These are phyloP conservation scores for Bradypodion pumilum DNA, from an alignment of 2,797 vertebrate genomes.

Conservation along the genomic window DNA sequence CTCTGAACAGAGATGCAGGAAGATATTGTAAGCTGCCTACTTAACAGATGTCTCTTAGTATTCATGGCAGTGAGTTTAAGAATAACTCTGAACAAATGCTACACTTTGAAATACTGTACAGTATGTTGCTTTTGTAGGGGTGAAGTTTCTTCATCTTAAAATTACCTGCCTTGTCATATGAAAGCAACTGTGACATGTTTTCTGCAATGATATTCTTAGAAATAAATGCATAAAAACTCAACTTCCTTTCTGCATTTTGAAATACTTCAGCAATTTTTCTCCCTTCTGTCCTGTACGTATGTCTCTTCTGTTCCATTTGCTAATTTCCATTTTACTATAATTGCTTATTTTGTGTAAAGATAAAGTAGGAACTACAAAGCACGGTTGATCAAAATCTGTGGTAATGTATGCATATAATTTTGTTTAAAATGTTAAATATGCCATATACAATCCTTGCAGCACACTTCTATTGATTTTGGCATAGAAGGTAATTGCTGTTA, in stretches of 20 bases:
- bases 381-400: too few relatives aligned
- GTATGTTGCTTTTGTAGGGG: conserved; percentile 8
- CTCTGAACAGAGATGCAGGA: neutral
- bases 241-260: neutral
- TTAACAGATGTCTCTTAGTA: conserved; percentile 6
- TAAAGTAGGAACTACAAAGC: too few relatives aligned
- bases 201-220: conserved; percentile 6
- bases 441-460: neutral
- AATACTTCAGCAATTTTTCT: neutral
- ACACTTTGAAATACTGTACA: neutral
- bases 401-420: neutral
- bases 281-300: neutral
- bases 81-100: neutral
- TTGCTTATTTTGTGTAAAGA: too few relatives aligned
- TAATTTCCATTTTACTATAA: neutral
- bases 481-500: neutral
- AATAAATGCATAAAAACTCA: neutral
- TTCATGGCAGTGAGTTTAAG: conserved; percentile 3
- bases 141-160: neutral
- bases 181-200: neutral
- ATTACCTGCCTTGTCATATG: conserved; percentile 10
- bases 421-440: neutral
- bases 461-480: neutral
- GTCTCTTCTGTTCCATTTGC: neutral
- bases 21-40: neutral